phyloP scores from a whole-genome alignment of 1,140 invertebrate species.

The Aporrectodea caliginosa region DNA sequence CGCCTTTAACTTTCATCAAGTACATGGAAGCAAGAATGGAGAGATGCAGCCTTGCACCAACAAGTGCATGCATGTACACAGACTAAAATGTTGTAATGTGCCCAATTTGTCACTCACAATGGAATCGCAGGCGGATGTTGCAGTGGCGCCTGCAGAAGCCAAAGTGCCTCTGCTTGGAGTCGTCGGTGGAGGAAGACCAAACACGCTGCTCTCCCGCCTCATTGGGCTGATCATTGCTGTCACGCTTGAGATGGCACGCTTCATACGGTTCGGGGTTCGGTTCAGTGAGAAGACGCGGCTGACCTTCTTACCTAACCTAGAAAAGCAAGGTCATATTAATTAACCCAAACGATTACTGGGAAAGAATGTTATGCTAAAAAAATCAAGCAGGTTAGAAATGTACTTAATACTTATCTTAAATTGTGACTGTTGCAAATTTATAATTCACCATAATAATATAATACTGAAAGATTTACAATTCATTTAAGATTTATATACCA shows the following conservation, averaged over 20 bases:
- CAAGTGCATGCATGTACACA: background rate
- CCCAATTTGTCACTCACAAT: conserved; percentile 38
- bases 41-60: background rate
- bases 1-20: background rate
- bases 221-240: conserved; percentile 43
- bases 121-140: conserved; percentile 42
- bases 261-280: conserved; percentile 86
- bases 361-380: too few species aligned
- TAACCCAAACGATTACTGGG: too few species aligned
- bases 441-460: too few species aligned
- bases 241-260: conserved; percentile 88
- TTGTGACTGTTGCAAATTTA: too few species aligned
- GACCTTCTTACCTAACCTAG: conserved; percentile 67
- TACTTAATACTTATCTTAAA: too few species aligned
- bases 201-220: conserved; percentile 25
- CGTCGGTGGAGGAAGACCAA: conserved; percentile 23
- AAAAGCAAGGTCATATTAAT: conserved; percentile 34
- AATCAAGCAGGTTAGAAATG: too few species aligned
- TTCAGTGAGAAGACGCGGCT: conserved; percentile 89
- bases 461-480: too few species aligned
- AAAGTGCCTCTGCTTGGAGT: background rate
- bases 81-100: background rate
- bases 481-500: too few species aligned
- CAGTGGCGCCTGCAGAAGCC: conserved; percentile 18
- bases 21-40: background rate